Conservation (phyloP, 2,797 vertebrate genomes). For the Ctenopoma multispine region DNA sequence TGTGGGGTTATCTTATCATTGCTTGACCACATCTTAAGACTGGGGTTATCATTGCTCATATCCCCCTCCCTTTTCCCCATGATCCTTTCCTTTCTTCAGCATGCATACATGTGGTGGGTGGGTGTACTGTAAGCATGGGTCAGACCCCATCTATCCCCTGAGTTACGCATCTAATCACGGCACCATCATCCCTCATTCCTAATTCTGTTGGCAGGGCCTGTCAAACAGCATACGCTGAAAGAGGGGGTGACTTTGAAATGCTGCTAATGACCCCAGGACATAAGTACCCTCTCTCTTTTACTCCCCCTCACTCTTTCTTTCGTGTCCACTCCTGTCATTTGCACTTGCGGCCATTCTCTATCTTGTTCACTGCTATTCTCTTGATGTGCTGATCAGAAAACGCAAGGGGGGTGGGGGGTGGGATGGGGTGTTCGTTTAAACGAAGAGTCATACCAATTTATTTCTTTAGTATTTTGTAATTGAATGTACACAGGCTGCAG, state of each 20-base stretch:
- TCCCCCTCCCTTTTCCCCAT: conserved; percentile 19
- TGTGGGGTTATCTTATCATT: conserved; percentile 50
- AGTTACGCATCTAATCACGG: conserved; percentile 79
- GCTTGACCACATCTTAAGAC: conserved; percentile 52
- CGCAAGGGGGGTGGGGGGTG: not conserved
- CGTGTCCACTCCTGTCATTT: no score
- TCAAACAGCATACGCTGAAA: conserved; percentile 80
- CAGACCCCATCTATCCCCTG: conserved; percentile 58
- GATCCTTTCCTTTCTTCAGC: conserved; percentile 19
- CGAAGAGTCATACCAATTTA: not conserved
- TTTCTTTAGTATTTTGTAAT: not conserved
- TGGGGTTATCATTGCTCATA: conserved; percentile 42
- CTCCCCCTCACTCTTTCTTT: conserved; percentile 51
- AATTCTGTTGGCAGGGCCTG: conserved; percentile 81
- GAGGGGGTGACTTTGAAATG: conserved; percentile 82
- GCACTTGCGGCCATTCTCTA: conserved; percentile 31
- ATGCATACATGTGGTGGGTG: conserved; percentile 10
- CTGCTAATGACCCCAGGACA: conserved; percentile 82
- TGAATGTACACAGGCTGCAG: not conserved
- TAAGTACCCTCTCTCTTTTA: conserved; percentile 65
- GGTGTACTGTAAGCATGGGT: conserved; percentile 39
- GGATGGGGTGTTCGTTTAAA: not conserved
- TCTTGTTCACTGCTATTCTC: conserved; percentile 29
- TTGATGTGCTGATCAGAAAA: conserved; percentile 40
- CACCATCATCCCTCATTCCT: conserved; percentile 76